Base-by-base conservation (phyloP, 1,140 invertebrate genomes). In the Macrosteles quadrilineatus region DNA sequence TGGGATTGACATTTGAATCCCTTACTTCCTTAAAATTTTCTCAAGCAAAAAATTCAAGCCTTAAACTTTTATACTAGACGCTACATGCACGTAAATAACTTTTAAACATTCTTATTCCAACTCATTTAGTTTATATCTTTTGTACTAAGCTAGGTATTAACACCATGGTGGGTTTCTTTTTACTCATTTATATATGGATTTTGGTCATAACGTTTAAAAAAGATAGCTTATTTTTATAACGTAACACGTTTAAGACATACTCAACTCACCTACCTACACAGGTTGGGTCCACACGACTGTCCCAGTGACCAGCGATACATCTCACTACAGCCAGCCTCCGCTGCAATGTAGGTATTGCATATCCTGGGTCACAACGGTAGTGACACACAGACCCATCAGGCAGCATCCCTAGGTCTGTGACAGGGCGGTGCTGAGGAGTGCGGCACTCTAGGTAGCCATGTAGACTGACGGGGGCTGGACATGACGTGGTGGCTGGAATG, bases 341-440 rank as follows among this genome's bases (percentile, higher is more conserved):
- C 23, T 57, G 21, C 25, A 23, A 23, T 14, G 25, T 14, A 1
- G 53, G 53, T 27, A 57, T 14, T 17, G 14, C 25, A 14, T 57
- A 57, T 25, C 53, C 53, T 25, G 19, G 19, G 23, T 57, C 53
- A 57, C 53, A 57, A 2, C 53, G 9, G 23, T 57, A 57, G 29
- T 57, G 53, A 25, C 53, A 57, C 23, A 25, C 53, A 4, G 53
- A 25, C 14, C 53, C 53, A 27, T 57, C 53, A 17, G 53, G 53
- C 25, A 57, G 3, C 53, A 57, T 57, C 1, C 25, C 25, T 19
- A 14, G 21, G 14, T 17, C 21, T 23, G 11, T 12, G 2, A 27
- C 53, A 27, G 53, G 23, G 14, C 25, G 53, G 23, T 57, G 53
- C 3, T 57, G n/a, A 3, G 53, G 53, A 17, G 53, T 57, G 53